Evolutionary conservation across 2,113 vertebrate species (phyloP).

Genomic region (Oenanthe oenanthe): DNA sequence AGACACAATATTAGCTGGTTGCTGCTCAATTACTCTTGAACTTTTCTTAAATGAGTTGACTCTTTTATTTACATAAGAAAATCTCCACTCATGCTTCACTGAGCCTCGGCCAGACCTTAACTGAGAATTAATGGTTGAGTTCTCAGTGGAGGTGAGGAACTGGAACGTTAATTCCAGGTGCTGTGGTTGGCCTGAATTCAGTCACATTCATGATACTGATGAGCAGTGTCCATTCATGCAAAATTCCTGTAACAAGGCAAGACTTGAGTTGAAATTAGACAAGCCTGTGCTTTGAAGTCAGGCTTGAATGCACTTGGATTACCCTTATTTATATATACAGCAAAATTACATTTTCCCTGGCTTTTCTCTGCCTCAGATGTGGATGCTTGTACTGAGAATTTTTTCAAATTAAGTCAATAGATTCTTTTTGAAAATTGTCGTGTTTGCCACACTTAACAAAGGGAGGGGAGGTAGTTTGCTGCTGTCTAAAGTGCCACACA

Average conservation of each 20-base stretch:
- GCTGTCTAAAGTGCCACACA: background rate
- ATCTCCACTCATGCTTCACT: conserved; percentile 32
- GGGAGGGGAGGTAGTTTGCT: background rate
- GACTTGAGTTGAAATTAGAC: conserved; percentile 1
- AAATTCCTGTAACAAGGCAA: background rate
- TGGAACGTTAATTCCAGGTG: conserved; percentile 14
- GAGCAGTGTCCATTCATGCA: background rate
- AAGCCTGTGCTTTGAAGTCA: background rate
- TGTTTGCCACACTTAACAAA: background rate
- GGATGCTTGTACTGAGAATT: background rate
- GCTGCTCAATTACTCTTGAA: conserved; percentile 23
- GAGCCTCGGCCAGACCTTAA: conserved; percentile 15
- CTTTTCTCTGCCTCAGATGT: background rate
- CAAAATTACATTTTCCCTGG: background rate
- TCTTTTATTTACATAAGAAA: conserved; percentile 60
- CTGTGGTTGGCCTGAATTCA: background rate
- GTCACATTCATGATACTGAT: background rate
- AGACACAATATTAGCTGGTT: background rate
- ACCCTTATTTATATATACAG: background rate
- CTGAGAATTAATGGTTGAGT: conserved; percentile 57
- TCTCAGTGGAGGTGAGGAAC: conserved; percentile 13
- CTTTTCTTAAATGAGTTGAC: conserved; percentile 11
- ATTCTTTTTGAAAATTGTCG: background rate
- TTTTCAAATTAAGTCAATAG: background rate
- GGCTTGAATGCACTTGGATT: background rate